Base-by-base conservation (phyloP, 2,888 invertebrate genomes). In the Esperia sulphurella region DNA sequence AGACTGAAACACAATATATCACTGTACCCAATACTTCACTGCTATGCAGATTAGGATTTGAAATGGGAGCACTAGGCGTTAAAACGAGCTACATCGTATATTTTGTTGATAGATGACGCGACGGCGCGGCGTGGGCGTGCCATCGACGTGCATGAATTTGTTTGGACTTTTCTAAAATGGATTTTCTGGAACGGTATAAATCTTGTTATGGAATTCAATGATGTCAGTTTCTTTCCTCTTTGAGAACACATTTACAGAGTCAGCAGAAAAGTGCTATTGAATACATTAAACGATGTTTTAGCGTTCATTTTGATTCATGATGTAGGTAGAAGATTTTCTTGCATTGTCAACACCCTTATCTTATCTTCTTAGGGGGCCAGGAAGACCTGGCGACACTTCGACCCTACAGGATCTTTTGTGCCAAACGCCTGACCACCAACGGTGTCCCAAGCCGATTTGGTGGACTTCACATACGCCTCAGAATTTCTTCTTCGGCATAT, bases 21-120 rank as follows among this genome's bases (percentile, higher is more conserved):
- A 58, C 50, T 37, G 41, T 52, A 51, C 46, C 53, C 49, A 54
- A 59, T 59, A 50, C 49, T 46, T 50, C 49, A 50, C 38, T 48
- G 53, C 50, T 53, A 64, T 59, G 63, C 48, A 65, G 58, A 65
- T 65, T 61, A 54, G 57, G 38, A 37, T 50, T 47, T 49, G 53
- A 49, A 54, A 63, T 55, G 52, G 54, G 43, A 50, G 41, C 46
- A 41, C 55, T 51, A 54, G 60, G 54, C 57, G 53, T 48, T 48
- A 47, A 53, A 59, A 51, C 54, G 52, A 49, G 55, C 52, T 53
- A 45, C 55, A 50, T 63, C 64, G 55, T 65, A 57, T 50, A 57
- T 63, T 59, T 49, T 53, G 55, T 57, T 65, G 61, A 65, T 61
- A 54, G 53, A 64, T 54, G 55, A 50, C 57, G 33, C 49, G 53